Evolutionary conservation across 2,113 vertebrate species (phyloP).

Genomic region (Spermophilus dauricus): DNA sequence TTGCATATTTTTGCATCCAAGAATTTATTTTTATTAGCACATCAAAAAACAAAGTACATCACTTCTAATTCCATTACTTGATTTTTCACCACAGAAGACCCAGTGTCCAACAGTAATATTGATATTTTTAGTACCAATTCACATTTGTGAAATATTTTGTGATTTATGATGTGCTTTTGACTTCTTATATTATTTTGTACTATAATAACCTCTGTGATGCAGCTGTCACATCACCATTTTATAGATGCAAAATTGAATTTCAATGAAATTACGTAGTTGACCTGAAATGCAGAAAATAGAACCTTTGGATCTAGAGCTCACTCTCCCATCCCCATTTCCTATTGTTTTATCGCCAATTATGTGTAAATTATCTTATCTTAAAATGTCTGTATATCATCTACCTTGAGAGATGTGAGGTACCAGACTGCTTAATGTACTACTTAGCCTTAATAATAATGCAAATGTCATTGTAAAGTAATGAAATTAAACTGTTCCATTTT

Average conservation of each 20-base stretch:
- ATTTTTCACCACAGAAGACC: neutral
- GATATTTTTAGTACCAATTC: neutral
- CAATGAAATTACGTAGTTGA: neutral
- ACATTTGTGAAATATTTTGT: neutral
- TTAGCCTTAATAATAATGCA: constrained; percentile 43
- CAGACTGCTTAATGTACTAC: neutral
- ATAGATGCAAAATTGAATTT: neutral
- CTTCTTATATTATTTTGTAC: neutral
- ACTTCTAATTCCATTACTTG: neutral
- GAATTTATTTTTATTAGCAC: neutral
- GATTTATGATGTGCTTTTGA: neutral
- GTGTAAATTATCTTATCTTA: constrained; percentile 26
- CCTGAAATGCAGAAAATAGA: neutral
- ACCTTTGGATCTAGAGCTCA: neutral
- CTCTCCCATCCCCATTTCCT: neutral
- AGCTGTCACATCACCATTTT: neutral
- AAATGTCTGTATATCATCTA: neutral
- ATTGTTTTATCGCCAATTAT: neutral
- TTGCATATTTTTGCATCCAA: neutral
- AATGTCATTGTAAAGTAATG: constrained; percentile 28
- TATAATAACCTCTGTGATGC: neutral
- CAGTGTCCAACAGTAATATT: neutral
- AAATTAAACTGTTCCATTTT: neutral
- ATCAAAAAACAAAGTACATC: neutral
- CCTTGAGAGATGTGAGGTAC: neutral